Percentiles rank a stretch among this genome's conserved stretches.
Evolutionary conservation across 1,140 invertebrate genomes (phyloP).

Genomic region (Brachionus rubens): DNA sequence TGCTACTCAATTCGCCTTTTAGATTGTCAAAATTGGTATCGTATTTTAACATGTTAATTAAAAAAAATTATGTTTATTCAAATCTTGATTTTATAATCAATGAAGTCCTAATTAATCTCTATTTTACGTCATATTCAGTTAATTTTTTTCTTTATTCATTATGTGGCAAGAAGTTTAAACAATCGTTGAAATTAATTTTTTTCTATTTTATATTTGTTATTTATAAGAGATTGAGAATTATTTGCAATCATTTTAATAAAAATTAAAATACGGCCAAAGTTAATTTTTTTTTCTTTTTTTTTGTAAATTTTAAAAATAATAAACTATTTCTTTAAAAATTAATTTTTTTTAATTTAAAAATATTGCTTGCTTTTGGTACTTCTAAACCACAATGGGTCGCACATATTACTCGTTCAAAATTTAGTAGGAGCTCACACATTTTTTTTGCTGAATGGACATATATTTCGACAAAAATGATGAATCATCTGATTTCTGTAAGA

Average conservation of each 20-base stretch:
- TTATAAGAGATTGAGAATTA: neutral
- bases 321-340: no score
- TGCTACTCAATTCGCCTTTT: conserved; percentile 41
- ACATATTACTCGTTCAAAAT: no score
- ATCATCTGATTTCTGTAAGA: no score
- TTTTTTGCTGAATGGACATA: no score
- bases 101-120: conserved; percentile 44
- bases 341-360: no score
- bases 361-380: no score
- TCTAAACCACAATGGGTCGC: no score
- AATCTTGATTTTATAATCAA: conserved; percentile 29
- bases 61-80: conserved; percentile 40
- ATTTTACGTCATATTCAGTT: conserved; percentile 44
- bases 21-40: conserved; percentile 5
- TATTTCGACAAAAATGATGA: no score
- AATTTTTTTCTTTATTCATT: conserved; percentile 46
- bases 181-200: neutral
- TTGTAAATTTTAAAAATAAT: neutral
- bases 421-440: no score
- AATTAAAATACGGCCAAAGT: no score
- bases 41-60: conserved; percentile 12
- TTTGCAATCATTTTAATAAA: neutral
- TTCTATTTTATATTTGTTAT: conserved; percentile 4
- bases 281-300: neutral
- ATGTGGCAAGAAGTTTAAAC: conserved; percentile 34